A percentile compares a stretch with the other conserved stretches of the same genome.
Evolutionary conservation across 1,140 invertebrate genomes (phyloP).

Genomic region (Centruroides sculpturatus): DNA sequence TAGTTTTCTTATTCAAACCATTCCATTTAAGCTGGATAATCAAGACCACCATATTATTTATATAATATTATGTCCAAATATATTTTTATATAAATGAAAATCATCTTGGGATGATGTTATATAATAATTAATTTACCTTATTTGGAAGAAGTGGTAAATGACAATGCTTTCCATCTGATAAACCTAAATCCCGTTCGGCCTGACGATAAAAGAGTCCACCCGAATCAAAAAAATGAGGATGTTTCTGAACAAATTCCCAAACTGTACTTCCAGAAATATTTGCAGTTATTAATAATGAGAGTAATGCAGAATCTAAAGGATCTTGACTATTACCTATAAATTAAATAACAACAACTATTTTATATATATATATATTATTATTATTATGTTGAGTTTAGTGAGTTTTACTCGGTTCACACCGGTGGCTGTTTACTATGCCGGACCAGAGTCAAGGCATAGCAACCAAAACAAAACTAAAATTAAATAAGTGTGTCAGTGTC

Average conservation of each 20-base stretch:
- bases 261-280: background rate
- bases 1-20: too few relatives aligned
- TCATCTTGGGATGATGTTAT: slow-evolving; percentile 1
- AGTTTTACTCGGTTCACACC: too few relatives aligned
- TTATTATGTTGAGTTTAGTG: too few relatives aligned
- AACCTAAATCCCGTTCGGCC: background rate
- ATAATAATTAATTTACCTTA: background rate
- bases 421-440: too few relatives aligned
- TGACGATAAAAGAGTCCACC: background rate
- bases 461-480: too few relatives aligned
- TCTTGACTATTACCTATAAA: background rate
- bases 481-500: too few relatives aligned
- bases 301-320: background rate
- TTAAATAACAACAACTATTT: background rate
- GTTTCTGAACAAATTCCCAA: background rate
- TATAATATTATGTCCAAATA: too few relatives aligned
- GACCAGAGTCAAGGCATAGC: too few relatives aligned
- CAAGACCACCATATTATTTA: too few relatives aligned
- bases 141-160: background rate
- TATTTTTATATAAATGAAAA: background rate
- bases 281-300: background rate
- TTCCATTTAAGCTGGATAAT: too few relatives aligned
- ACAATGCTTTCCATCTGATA: background rate
- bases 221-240: background rate
- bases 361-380: too few relatives aligned